Base-by-base conservation (phyloP, 2,888 invertebrate genomes). In the Himalopsyche tibetana region DNA sequence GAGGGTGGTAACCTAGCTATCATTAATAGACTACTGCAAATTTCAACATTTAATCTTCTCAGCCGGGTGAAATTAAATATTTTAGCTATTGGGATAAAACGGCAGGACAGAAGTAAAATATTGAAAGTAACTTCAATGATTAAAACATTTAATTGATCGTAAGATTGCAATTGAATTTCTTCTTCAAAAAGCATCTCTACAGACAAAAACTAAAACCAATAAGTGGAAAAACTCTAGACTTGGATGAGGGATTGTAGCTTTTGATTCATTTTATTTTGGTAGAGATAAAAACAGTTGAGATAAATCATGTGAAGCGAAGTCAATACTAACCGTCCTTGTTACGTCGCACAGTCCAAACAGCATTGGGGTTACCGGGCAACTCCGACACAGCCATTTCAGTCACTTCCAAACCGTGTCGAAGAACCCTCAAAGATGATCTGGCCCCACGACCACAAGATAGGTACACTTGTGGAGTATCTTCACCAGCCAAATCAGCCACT, bases 341-440 rank as follows among this genome's bases (percentile, higher is more conserved):
- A 90, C 97, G 95, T 91, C 98, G 98, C 36, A 99, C 99, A 51
- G 99, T 99, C 99, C 99, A 99, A 2, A 99, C 99, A 90, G 99
- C 99, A 93, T 99, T 99, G 3, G 99, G 99, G 91, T 98, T 99
- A 90, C 99, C 99, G n/a, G 99, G 99, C 89, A 99, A 93, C 92
- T 99, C 99, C 40, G 99, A 99, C 4, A 99, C 99, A 87, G 99
- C 99, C 99, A 99, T 99, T 93, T 99, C 99, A 0, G 99, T 98
- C 1, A 99, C 99, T 94, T 99, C 99, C 83, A 99, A 94, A 89
- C 99, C 99, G 92, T 99, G 99, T 40, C 99, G 94, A 12, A 99
- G 92, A 0, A 99, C 98, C 90, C 98, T 94, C 80, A 99, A 91
- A 0, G 99, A 96, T 0, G 99, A 99, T 80, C 99, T 94, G 0